Conservation (phyloP, 1,140 invertebrate species). For the Bombus consobrinus region DNA sequence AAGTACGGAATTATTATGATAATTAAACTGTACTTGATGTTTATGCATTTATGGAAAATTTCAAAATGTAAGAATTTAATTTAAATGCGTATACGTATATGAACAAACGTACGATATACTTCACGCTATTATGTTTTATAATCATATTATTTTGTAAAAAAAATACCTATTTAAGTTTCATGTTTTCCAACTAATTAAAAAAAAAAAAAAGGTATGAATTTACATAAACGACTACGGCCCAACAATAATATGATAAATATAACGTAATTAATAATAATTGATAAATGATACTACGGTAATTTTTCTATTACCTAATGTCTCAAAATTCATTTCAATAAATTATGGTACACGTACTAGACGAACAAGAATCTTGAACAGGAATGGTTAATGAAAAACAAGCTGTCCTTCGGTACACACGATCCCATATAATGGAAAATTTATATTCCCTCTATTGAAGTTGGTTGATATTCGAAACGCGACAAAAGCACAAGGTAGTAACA, state of each 20-base stretch:
- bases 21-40: background rate
- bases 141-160: no score
- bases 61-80: background rate
- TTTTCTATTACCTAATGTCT: background rate
- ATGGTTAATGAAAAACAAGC: slow-evolving; percentile 21
- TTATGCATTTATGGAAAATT: background rate
- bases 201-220: background rate
- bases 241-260: no score
- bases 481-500: background rate
- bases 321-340: background rate
- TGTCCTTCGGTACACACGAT: slow-evolving; percentile 3
- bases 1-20: background rate
- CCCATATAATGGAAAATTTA: slow-evolving; percentile 27
- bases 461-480: background rate
- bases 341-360: background rate
- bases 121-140: no score
- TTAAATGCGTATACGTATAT: no score
- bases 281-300: background rate
- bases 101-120: no score
- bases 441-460: slow-evolving; percentile 2
- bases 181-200: no score
- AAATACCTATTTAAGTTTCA: no score
- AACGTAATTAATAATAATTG: background rate
- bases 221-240: background rate
- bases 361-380: background rate